Percentiles rank a stretch among this genome's conserved stretches.
Evolutionary conservation across 2,113 vertebrate genomes (phyloP).

Genomic region (Platysternon megacephalum): DNA sequence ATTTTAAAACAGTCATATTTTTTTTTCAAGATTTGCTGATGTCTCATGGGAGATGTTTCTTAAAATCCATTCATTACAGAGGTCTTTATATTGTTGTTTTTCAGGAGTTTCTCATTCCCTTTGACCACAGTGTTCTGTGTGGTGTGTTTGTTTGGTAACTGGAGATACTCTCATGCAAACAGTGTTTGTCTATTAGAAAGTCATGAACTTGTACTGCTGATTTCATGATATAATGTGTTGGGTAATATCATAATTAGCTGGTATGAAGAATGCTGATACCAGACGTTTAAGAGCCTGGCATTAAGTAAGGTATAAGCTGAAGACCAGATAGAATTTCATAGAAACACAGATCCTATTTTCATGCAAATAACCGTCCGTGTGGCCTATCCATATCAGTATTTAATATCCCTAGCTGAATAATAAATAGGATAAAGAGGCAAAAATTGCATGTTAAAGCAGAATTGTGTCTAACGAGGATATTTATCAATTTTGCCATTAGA

Average conservation of each 20-base stretch:
- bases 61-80: neutral
- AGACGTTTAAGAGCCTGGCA: neutral
- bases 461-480: neutral
- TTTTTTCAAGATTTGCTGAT: neutral
- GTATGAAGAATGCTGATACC: neutral
- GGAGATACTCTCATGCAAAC: neutral
- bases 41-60: neutral
- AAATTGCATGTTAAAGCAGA: neutral
- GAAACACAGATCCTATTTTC: neutral
- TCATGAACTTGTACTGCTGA: neutral
- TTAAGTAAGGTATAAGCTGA: neutral
- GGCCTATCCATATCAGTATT: neutral
- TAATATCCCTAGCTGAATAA: neutral
- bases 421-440: neutral
- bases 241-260: neutral
- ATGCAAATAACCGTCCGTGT: neutral
- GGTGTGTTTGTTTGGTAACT: neutral
- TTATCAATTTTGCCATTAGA: neutral
- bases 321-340: neutral
- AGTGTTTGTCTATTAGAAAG: neutral
- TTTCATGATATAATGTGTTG: neutral
- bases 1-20: neutral
- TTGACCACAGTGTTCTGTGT: neutral
- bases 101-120: neutral
- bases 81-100: neutral